Evolutionary conservation across 2,797 vertebrate genomes (phyloP).

Genomic region (Neosilurus hyrtlii): DNA sequence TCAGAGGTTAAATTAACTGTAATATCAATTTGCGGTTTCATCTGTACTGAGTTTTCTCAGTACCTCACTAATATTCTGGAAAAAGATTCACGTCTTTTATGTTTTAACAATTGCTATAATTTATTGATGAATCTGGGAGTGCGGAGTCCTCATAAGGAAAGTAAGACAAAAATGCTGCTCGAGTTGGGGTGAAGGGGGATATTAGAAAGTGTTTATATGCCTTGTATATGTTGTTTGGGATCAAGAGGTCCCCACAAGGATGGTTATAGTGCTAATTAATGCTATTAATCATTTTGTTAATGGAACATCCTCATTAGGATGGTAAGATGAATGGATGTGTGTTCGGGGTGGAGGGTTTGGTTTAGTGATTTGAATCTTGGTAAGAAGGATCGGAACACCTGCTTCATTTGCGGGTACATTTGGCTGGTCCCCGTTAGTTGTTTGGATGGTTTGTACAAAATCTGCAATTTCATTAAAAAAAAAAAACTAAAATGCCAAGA

Average conservation of each 20-base stretch:
- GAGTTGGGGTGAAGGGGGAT: too few species aligned
- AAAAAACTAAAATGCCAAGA: background rate
- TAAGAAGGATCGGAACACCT: background rate
- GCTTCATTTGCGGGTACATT: background rate
- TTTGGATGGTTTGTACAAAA: background rate
- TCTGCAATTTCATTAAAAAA: background rate
- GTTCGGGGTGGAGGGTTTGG: background rate
- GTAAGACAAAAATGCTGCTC: background rate
- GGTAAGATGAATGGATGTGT: background rate
- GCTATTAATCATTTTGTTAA: background rate
- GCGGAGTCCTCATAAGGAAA: background rate
- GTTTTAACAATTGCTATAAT: slow-evolving; percentile 50
- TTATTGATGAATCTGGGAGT: slow-evolving; percentile 7
- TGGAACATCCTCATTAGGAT: background rate
- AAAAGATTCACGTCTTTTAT: slow-evolving; percentile 32
- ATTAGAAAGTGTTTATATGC: background rate
- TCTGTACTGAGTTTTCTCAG: slow-evolving; percentile 2
- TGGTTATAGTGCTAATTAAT: background rate
- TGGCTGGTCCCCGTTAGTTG: background rate
- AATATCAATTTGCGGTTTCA: slow-evolving; percentile 12
- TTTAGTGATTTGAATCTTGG: background rate
- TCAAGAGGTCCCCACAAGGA: background rate
- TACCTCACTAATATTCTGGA: slow-evolving; percentile 20
- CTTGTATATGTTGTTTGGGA: background rate
- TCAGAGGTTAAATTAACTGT: slow-evolving; percentile 25